phyloP scores from a whole-genome alignment of 2,797 vertebrate genomes.

The Schizothorax lantsangensis region DNA sequence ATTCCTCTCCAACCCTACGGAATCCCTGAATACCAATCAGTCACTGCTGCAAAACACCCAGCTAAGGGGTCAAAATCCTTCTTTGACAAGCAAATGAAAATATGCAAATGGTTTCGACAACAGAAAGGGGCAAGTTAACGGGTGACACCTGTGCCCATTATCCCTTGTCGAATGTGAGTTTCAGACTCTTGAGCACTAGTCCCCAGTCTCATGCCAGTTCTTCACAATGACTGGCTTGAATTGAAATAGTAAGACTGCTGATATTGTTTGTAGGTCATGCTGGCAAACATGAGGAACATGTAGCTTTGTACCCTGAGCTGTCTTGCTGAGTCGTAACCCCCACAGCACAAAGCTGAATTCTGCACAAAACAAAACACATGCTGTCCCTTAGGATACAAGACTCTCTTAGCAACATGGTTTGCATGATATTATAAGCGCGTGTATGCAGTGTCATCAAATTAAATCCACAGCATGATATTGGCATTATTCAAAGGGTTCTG shows the following conservation, averaged over 20 bases:
- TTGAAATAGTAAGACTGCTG: constrained; percentile 12
- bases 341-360: constrained; percentile 6
- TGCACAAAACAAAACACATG: constrained; percentile 26
- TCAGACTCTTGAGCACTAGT: constrained; percentile 14
- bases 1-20: constrained; percentile 9
- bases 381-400: constrained; percentile 7
- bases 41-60: constrained; percentile 22
- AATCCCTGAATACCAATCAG: constrained; percentile 46
- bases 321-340: constrained; percentile 26
- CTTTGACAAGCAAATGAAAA: constrained; percentile 48
- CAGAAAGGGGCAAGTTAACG: constrained; percentile 35
- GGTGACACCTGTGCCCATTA: constrained; percentile 34
- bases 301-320: neutral
- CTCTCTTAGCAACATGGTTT: constrained; percentile 14
- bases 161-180: constrained; percentile 25
- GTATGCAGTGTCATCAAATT: constrained; percentile 13
- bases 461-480: constrained; percentile 2
- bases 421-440: neutral
- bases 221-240: constrained; percentile 38
- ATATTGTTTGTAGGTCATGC: constrained; percentile 30
- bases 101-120: constrained; percentile 39
- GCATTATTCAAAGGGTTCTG: too few species aligned
- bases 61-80: constrained; percentile 39
- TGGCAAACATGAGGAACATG: constrained; percentile 9
- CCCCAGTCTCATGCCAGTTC: constrained; percentile 19